These are phyloP conservation scores for Alosa alosa DNA, from an alignment of 2,113 vertebrate genomes.

Conservation along the genomic window DNA sequence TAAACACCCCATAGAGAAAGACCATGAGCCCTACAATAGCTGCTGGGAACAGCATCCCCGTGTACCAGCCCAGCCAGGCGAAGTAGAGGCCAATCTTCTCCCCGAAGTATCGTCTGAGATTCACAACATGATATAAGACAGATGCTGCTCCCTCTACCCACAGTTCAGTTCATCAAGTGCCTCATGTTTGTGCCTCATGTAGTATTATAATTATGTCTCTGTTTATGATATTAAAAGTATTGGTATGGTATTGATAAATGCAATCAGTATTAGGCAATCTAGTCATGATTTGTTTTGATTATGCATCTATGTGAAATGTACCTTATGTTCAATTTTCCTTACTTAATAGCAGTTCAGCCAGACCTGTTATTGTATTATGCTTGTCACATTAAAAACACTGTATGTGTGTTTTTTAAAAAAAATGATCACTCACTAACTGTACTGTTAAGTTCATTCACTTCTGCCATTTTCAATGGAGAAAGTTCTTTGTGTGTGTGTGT, in stretches of 20 bases:
- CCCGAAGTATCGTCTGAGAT: conserved; percentile 90
- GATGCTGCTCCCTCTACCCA: background rate
- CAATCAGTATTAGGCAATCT: background rate
- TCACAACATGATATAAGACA: background rate
- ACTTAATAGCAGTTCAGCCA: background rate
- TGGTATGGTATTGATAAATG: background rate
- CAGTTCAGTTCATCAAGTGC: background rate
- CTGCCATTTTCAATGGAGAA: background rate
- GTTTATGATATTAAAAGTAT: background rate
- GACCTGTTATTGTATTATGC: background rate
- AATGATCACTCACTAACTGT: background rate
- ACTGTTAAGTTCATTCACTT: background rate
- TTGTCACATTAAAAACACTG: background rate
- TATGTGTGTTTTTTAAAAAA: background rate
- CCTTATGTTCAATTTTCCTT: background rate
- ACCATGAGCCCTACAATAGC: conserved; percentile 93
- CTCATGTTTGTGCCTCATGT: background rate
- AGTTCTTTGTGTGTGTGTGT: background rate
- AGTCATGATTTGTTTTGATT: background rate
- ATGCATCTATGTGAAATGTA: background rate
- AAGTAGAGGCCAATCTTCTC: conserved; percentile 99
- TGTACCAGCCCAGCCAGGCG: conserved; percentile 98
- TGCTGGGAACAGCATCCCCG: conserved; percentile 96
- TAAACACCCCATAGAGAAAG: conserved; percentile 96
- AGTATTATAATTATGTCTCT: background rate